Base-by-base conservation (phyloP, 2,888 invertebrate genomes). In the Dusona sp. region DNA sequence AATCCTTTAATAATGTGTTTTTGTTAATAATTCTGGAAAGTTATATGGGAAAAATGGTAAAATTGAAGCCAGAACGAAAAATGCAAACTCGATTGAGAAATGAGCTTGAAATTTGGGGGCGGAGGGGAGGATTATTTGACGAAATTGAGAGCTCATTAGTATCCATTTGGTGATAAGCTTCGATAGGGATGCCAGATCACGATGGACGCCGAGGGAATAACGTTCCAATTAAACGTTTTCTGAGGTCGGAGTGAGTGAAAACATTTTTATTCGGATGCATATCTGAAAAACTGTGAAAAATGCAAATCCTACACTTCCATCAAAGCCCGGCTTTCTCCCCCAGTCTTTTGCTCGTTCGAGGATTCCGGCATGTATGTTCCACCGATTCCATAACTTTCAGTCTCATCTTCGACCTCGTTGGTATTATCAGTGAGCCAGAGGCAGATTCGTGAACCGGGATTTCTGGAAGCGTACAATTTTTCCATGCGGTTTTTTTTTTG, bases 341-440 rank as follows among this genome's bases (percentile, higher is more conserved):
- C 61, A 54, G 6, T 54, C 33, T 36, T 72, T 36, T 48, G 19
- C 67, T 42, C 74, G 74, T 29, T 61, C 22, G 57, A 61, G 61
- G 61, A 61, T 61, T 29, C 6, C 61, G 61, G 13, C 61, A 29
- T 74, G 36, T 48, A 42, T 75, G 36, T 68, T 75, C 68, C 22
- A 67, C 42, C 48, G 74, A 79, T 75, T 79, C 68, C 84, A 79
- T 74, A 83, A 72, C 68, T 61, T 74, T 68, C 68, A 19, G 68
- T 75, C 73, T 84, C 84, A 79, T 79, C 79, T 79, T 61, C 74
- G 74, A 38, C 29, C 79, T 79, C 79, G 79, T 84, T 64, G 57
- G 74, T 79, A 68, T 79, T 84, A 79, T 70, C 83, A 54, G 68
- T 48, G 77, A 74, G 74, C 74, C 67, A 57, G 64, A 67, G 81